A percentile compares a stretch with the other conserved stretches of the same genome.
These are phyloP conservation scores for Chamaetylas fuelleborni DNA, from an alignment of 2,113 vertebrate species.

Conservation along the genomic window DNA sequence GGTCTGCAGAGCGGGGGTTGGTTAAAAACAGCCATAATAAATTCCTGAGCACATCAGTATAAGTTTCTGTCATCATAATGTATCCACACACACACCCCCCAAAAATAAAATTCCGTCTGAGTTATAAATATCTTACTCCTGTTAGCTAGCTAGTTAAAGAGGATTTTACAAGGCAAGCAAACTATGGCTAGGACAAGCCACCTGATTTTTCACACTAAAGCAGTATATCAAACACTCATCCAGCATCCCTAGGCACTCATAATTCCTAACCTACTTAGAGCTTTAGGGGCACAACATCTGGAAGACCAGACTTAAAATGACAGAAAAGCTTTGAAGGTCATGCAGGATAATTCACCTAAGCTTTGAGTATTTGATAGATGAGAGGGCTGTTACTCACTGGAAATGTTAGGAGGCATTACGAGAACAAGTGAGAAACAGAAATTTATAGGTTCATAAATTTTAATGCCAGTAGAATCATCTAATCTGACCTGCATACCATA, in stretches of 20 bases:
- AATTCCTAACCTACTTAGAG: neutral
- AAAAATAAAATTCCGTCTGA: neutral
- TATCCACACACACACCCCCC: neutral
- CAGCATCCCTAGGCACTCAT: neutral
- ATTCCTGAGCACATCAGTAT: neutral
- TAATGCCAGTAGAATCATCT: conserved; percentile 6
- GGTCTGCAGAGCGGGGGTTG: neutral
- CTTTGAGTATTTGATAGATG: neutral
- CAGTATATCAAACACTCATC: neutral
- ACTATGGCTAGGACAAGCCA: neutral
- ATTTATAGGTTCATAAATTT: conserved; percentile 35
- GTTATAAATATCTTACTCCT: neutral
- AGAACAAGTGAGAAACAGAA: conserved; percentile 35
- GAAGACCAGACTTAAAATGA: neutral
- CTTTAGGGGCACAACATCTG: conserved; percentile 6
- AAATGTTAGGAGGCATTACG: neutral
- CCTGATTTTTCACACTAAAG: neutral
- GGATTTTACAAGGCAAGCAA: neutral
- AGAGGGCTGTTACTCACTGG: neutral
- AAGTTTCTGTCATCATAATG: neutral
- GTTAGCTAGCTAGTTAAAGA: neutral
- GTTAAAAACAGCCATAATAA: neutral
- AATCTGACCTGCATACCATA: neutral
- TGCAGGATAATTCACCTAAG: conserved; percentile 29
- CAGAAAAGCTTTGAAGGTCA: conserved; percentile 36